A percentile compares a stretch with the other conserved stretches of the same genome.
These are phyloP conservation scores for Microctenopoma stevenorrisi DNA, from an alignment of 2,797 vertebrate species.

Conservation along the genomic window DNA sequence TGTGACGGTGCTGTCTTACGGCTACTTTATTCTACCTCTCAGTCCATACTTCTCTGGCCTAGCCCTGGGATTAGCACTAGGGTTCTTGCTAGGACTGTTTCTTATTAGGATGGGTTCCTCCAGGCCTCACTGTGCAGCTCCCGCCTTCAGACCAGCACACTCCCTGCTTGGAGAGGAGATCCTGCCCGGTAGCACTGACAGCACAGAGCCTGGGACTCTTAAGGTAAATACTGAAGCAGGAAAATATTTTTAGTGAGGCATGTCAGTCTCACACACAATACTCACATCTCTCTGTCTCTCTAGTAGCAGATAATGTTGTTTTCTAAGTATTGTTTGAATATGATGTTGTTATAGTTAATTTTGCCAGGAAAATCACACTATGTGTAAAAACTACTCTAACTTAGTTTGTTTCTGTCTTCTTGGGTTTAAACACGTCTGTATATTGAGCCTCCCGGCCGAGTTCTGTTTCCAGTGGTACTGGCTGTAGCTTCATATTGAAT, in stretches of 20 bases:
- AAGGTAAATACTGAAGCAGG: slow-evolving; percentile 78
- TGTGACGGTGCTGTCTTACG: slow-evolving; percentile 84
- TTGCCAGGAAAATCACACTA: too few relatives aligned
- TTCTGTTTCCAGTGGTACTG: too few relatives aligned
- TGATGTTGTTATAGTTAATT: too few relatives aligned
- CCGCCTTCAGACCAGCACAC: slow-evolving; percentile 18
- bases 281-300: slow-evolving; percentile 11
- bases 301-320: too few relatives aligned
- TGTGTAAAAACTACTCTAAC: too few relatives aligned
- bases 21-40: slow-evolving; percentile 88
- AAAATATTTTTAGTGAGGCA: slow-evolving; percentile 19
- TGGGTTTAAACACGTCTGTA: too few relatives aligned
- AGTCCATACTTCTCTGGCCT: slow-evolving; percentile 88
- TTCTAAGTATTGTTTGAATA: too few relatives aligned
- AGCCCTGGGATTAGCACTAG: slow-evolving; percentile 85
- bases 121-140: neutral
- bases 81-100: slow-evolving; percentile 87
- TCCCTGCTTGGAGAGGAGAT: slow-evolving; percentile 43
- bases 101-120: slow-evolving; percentile 80
- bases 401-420: too few relatives aligned
- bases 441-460: too few relatives aligned
- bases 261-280: neutral
- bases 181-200: slow-evolving; percentile 23
- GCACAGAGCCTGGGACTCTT: slow-evolving; percentile 55
- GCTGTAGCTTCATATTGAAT: too few relatives aligned